Conservation (phyloP, 1,140 invertebrate species). For the Macrobrachium rosenbergii region DNA sequence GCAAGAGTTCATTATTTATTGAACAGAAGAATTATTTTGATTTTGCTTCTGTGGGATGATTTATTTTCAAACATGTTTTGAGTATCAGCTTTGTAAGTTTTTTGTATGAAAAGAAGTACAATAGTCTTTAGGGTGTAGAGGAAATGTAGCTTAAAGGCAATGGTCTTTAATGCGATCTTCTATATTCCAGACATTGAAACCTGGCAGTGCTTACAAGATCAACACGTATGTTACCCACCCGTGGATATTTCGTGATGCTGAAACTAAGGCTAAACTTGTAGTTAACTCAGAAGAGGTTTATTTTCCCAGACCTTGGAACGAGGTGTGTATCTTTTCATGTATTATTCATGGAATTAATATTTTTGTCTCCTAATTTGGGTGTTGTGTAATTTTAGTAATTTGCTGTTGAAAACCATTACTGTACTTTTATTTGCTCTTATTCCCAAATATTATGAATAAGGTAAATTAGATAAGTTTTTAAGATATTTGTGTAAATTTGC, state of each 20-base stretch:
- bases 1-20: too few relatives aligned
- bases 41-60: neutral
- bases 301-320: constrained; percentile 36
- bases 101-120: too few relatives aligned
- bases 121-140: too few relatives aligned
- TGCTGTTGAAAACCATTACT: too few relatives aligned
- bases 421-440: too few relatives aligned
- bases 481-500: too few relatives aligned
- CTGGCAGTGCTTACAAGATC: constrained; percentile 26
- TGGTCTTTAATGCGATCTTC: neutral
- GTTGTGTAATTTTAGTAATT: too few relatives aligned
- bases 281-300: constrained; percentile 57
- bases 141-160: neutral
- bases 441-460: too few relatives aligned
- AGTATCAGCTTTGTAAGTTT: too few relatives aligned
- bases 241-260: constrained; percentile 59
- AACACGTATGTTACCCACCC: constrained; percentile 63
- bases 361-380: too few relatives aligned
- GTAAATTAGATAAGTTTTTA: too few relatives aligned
- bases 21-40: neutral
- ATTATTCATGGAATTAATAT: neutral
- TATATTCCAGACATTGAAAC: constrained; percentile 41
- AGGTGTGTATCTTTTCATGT: neutral
- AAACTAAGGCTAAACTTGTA: constrained; percentile 43
- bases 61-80: neutral